phyloP scores from a whole-genome alignment of 2,797 vertebrate species.

The Melanotaenia trifasciata region DNA sequence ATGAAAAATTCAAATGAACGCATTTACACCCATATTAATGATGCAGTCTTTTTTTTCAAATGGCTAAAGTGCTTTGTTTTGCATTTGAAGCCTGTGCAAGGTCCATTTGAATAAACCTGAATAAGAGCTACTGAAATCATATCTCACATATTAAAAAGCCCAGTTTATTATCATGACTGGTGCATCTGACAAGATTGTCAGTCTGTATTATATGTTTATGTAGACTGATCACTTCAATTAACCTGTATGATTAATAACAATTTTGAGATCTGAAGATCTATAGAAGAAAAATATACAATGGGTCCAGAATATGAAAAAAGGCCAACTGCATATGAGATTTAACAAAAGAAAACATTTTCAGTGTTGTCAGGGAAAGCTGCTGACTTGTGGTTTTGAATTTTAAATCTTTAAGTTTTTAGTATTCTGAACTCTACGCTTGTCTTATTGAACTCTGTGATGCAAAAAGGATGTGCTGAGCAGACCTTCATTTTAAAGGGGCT shows the following conservation, averaged over 20 bases:
- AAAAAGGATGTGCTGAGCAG: constrained; percentile 5
- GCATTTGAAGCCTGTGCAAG: constrained; percentile 11
- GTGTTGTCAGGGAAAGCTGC: neutral
- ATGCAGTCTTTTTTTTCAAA: constrained; percentile 16
- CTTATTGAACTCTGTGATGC: constrained; percentile 1
- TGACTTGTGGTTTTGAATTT: neutral
- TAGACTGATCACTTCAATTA: neutral
- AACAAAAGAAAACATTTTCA: neutral
- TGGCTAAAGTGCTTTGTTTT: constrained; percentile 39
- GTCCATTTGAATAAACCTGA: constrained; percentile 27
- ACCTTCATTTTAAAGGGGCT: constrained; percentile 5
- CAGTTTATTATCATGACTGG: constrained; percentile 1
- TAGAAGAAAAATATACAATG: neutral
- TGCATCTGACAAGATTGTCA: neutral
- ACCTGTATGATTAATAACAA: too few species aligned
- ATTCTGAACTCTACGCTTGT: constrained; percentile 7
- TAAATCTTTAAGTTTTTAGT: constrained; percentile 8
- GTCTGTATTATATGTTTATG: neutral
- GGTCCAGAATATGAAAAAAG: neutral
- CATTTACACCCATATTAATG: constrained; percentile 46
- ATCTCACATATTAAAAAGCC: constrained; percentile 7
- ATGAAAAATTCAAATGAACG: constrained; percentile 31
- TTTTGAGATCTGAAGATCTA: neutral
- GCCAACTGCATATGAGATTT: neutral
- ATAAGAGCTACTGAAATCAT: constrained; percentile 11